These are phyloP conservation scores for Sialis fuliginosa DNA, from an alignment of 2,888 invertebrate genomes.

Conservation along the genomic window DNA sequence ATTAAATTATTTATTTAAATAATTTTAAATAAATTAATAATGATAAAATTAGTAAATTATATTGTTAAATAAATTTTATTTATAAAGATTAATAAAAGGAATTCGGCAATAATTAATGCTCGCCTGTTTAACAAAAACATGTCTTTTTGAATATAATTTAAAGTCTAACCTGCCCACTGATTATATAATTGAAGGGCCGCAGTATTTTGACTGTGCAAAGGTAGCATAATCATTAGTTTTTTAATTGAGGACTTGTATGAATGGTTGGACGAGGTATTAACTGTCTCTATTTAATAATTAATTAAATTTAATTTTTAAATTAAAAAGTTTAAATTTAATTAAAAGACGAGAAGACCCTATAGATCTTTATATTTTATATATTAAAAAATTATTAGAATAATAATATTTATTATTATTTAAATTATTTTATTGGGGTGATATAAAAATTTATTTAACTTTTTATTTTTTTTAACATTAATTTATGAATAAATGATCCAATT, in stretches of 20 bases:
- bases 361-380: slow-evolving; percentile 40
- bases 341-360: slow-evolving; percentile 67
- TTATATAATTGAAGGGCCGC: slow-evolving; percentile 47
- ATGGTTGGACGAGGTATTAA: slow-evolving; percentile 46
- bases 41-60: slow-evolving; percentile 39
- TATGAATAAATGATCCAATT: slow-evolving; percentile 18
- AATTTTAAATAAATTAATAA: slow-evolving; percentile 26
- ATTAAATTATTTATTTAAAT: slow-evolving; percentile 26
- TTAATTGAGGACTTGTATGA: slow-evolving; percentile 67
- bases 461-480: slow-evolving; percentile 23
- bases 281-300: slow-evolving; percentile 35
- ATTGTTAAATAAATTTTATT: slow-evolving; percentile 17
- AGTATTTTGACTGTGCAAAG: slow-evolving; percentile 63
- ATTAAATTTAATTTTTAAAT: slow-evolving; percentile 38
- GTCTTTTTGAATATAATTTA: slow-evolving; percentile 45
- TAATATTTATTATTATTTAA: slow-evolving; percentile 18
- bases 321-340: slow-evolving; percentile 46
- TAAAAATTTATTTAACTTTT: slow-evolving; percentile 40
- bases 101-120: slow-evolving; percentile 43
- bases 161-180: slow-evolving; percentile 60
- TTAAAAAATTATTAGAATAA: slow-evolving; percentile 19
- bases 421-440: slow-evolving; percentile 48
- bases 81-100: slow-evolving; percentile 31
- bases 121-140: slow-evolving; percentile 68
- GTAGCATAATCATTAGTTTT: slow-evolving; percentile 67